Evolutionary conservation across 2,888 invertebrate species (phyloP).

Genomic region (Mythimna ferrago): DNA sequence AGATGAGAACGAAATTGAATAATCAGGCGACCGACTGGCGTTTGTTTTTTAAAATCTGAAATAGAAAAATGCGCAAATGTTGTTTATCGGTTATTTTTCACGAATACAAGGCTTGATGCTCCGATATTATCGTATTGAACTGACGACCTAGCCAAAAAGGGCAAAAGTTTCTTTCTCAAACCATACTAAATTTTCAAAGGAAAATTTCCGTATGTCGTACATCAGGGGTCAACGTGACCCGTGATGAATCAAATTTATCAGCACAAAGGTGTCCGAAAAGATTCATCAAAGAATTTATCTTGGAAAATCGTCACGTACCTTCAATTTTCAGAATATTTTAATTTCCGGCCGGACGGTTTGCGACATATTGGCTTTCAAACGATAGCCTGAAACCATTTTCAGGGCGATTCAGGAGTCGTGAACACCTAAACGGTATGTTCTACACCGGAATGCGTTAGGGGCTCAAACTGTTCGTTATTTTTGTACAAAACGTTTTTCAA

Average conservation of each 20-base stretch:
- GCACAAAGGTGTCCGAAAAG: slow-evolving; percentile 53
- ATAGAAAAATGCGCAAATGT: background rate
- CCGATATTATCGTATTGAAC: background rate
- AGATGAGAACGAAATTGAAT: too few species aligned
- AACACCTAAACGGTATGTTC: slow-evolving; percentile 28
- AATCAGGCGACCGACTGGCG: too few species aligned
- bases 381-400: slow-evolving; percentile 37
- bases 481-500: too few species aligned
- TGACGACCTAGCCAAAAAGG: background rate
- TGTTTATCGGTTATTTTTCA: background rate
- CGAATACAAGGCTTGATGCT: background rate
- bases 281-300: slow-evolving; percentile 56
- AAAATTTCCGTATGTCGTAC: slow-evolving; percentile 48
- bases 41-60: too few species aligned
- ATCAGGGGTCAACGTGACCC: slow-evolving; percentile 42
- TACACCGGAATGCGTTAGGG: background rate
- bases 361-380: slow-evolving; percentile 63
- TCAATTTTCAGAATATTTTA: slow-evolving; percentile 69
- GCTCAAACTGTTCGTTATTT: background rate
- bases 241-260: slow-evolving; percentile 54
- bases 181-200: slow-evolving; percentile 15
- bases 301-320: slow-evolving; percentile 60
- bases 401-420: slow-evolving; percentile 8
- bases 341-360: slow-evolving; percentile 68
- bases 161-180: slow-evolving; percentile 21